Percentiles rank a stretch among this genome's conserved stretches.
Evolutionary conservation across 2,888 invertebrate genomes (phyloP).

Genomic region (Uloborus plumipes): DNA sequence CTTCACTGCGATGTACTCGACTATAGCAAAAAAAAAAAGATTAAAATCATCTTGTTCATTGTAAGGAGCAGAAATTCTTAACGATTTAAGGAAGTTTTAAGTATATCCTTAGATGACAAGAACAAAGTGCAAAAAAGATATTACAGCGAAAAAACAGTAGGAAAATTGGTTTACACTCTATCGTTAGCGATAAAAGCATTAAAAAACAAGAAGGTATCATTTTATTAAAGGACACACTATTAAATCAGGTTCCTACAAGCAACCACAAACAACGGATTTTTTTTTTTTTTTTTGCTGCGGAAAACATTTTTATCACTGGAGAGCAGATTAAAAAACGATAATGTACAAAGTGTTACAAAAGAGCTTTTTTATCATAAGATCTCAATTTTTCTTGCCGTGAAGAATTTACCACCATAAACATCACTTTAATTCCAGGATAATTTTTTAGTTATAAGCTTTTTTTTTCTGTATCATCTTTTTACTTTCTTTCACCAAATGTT

Average conservation of each 20-base stretch:
- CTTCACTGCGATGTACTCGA: too few species aligned
- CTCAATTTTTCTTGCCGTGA: conserved; percentile 34
- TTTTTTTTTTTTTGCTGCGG: neutral
- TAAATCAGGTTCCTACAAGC: too few species aligned
- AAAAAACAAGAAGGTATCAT: neutral
- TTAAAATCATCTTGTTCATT: too few species aligned
- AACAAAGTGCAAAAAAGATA: too few species aligned
- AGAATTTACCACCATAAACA: conserved; percentile 47
- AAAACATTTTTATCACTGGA: conserved; percentile 18
- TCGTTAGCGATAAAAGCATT: conserved; percentile 19
- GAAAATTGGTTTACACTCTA: too few species aligned
- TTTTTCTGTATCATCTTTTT: conserved; percentile 8
- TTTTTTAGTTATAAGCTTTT: conserved; percentile 32
- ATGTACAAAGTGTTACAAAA: conserved; percentile 4
- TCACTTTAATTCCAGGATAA: conserved; percentile 38
- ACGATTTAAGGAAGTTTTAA: too few species aligned
- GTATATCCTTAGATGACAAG: too few species aligned
- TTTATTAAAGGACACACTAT: too few species aligned
- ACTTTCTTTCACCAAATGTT: conserved; percentile 21
- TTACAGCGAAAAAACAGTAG: too few species aligned
- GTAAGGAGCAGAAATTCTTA: too few species aligned
- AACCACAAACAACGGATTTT: too few species aligned
- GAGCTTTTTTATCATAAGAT: conserved; percentile 10
- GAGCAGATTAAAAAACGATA: conserved; percentile 25
- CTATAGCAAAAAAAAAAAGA: too few species aligned